These are phyloP conservation scores for Tenthredo scrophulariae DNA, from an alignment of 2,888 invertebrate genomes.

Conservation along the genomic window DNA sequence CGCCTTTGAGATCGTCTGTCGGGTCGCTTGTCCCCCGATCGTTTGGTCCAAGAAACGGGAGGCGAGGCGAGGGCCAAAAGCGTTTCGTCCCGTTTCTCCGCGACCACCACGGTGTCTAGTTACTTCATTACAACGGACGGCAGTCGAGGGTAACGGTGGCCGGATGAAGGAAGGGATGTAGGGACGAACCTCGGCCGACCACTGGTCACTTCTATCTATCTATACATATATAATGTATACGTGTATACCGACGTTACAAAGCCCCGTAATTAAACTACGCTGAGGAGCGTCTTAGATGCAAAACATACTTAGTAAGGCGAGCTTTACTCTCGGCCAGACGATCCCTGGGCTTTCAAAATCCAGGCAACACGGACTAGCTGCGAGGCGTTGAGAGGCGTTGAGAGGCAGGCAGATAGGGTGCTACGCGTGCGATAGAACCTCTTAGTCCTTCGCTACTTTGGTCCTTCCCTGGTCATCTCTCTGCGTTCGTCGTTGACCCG, in stretches of 20 bases:
- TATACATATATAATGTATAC: slow-evolving; percentile 17
- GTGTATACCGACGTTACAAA: slow-evolving; percentile 60
- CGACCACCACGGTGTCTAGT: slow-evolving; percentile 62
- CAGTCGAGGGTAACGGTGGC: slow-evolving; percentile 41
- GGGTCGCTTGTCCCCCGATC: slow-evolving; percentile 71
- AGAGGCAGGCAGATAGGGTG: background rate
- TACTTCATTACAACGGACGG: slow-evolving; percentile 64
- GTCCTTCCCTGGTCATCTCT: slow-evolving; percentile 50
- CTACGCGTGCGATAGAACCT: slow-evolving; percentile 47
- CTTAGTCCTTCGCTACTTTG: slow-evolving; percentile 54
- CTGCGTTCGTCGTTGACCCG: slow-evolving; percentile 58
- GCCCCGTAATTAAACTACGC: slow-evolving; percentile 74
- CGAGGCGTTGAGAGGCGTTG: background rate
- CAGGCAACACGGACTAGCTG: background rate
- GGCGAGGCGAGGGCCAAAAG: slow-evolving; percentile 48
- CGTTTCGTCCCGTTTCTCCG: slow-evolving; percentile 60
- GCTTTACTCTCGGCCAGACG: slow-evolving; percentile 64
- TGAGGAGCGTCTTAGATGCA: slow-evolving; percentile 74
- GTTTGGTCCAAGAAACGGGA: slow-evolving; percentile 49
- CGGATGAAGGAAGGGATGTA: slow-evolving; percentile 1
- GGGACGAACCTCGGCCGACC: slow-evolving; percentile 57
- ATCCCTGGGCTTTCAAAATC: slow-evolving; percentile 29
- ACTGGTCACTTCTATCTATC: slow-evolving; percentile 43
- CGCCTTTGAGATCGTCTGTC: slow-evolving; percentile 69
- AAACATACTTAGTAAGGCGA: slow-evolving; percentile 75